phyloP scores from a whole-genome alignment of 2,113 vertebrate species.

The Prietella phreatophila region DNA sequence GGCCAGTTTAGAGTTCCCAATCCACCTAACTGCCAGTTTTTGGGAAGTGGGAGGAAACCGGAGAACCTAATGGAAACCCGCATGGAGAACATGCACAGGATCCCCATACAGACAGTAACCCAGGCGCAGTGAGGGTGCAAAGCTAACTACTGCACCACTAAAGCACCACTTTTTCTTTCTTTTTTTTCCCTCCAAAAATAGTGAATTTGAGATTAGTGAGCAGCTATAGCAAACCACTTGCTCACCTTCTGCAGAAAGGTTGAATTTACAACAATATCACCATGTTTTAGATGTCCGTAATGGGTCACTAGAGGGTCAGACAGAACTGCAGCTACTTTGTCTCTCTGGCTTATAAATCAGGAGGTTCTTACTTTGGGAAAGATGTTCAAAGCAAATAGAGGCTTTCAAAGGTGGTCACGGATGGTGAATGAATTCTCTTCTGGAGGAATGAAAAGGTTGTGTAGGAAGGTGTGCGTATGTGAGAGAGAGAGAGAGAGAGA shows the following conservation, averaged over 20 bases:
- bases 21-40: not conserved
- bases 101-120: not conserved
- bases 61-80: not conserved
- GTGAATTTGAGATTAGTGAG: conserved; percentile 29
- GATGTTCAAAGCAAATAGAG: conserved; percentile 48
- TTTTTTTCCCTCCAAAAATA: conserved; percentile 30
- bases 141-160: not conserved
- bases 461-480: not conserved
- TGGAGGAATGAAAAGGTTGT: conserved; percentile 11
- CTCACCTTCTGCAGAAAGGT: conserved; percentile 25
- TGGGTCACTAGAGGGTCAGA: conserved; percentile 31
- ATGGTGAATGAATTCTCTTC: conserved; percentile 33
- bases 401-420: conserved; percentile 55
- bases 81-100: not conserved
- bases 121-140: not conserved
- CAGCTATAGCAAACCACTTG: conserved; percentile 22
- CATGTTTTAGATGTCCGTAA: conserved; percentile 47
- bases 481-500: not conserved
- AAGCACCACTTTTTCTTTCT: not conserved
- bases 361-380: conserved; percentile 47
- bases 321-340: conserved; percentile 8
- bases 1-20: not conserved
- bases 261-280: conserved; percentile 47
- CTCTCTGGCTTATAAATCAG: conserved; percentile 45
- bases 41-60: not conserved